These are phyloP conservation scores for Sapajus apella DNA, from an alignment of 2,113 vertebrate species.

Conservation along the genomic window DNA sequence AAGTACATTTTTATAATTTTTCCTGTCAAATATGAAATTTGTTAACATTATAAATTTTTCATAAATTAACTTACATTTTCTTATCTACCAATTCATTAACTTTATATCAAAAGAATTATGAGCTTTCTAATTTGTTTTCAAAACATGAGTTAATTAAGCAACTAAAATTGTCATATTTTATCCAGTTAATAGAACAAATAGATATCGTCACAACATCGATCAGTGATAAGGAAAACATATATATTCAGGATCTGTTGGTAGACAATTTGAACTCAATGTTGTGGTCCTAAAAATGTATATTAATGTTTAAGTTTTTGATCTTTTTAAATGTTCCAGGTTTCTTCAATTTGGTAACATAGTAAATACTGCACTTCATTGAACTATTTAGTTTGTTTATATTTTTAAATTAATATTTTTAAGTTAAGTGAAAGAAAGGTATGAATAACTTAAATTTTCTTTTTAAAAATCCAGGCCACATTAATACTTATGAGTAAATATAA, in stretches of 20 bases:
- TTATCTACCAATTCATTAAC: slow-evolving; percentile 13
- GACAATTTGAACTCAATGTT: slow-evolving; percentile 33
- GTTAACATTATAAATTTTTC: slow-evolving; percentile 17
- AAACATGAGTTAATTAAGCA: slow-evolving; percentile 29
- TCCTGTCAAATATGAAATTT: neutral
- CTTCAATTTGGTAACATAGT: slow-evolving; percentile 23
- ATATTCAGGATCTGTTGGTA: neutral
- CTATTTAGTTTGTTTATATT: slow-evolving; percentile 19
- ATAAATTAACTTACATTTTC: slow-evolving; percentile 40
- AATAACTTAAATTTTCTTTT: slow-evolving; percentile 38
- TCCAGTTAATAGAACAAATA: neutral
- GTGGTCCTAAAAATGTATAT: slow-evolving; percentile 12
- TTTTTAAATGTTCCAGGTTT: neutral
- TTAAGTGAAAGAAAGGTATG: neutral
- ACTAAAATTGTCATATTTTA: neutral
- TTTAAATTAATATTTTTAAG: neutral
- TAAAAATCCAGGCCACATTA: slow-evolving; percentile 28
- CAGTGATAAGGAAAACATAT: neutral
- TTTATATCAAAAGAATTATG: slow-evolving; percentile 32
- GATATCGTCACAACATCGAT: neutral
- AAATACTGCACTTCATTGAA: slow-evolving; percentile 2
- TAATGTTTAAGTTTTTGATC: slow-evolving; percentile 17
- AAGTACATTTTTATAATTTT: slow-evolving; percentile 56
- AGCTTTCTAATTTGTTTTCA: slow-evolving; percentile 1
- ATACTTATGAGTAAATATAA: slow-evolving; percentile 1